Evolutionary conservation across 2,888 invertebrate species (phyloP).

Genomic region (Pheosia gnoma): DNA sequence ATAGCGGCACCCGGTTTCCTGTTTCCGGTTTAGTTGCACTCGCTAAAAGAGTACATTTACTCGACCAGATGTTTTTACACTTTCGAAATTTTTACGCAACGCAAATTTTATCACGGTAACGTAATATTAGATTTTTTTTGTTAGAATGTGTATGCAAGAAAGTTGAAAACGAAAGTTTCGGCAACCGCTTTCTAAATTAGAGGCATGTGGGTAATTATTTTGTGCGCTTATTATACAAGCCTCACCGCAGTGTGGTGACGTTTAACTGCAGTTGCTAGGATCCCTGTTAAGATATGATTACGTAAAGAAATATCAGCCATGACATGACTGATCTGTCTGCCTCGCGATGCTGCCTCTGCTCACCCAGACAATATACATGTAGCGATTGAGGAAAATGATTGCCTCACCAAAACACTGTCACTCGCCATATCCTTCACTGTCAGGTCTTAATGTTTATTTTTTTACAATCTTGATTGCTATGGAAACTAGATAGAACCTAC

Average conservation of each 20-base stretch:
- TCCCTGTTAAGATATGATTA: too few species aligned
- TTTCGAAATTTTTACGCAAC: constrained; percentile 29
- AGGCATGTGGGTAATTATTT: not conserved
- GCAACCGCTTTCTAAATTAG: constrained; percentile 5
- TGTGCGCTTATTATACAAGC: not conserved
- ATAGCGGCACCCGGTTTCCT: constrained; percentile 57
- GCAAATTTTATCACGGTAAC: constrained; percentile 27
- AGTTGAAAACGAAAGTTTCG: constrained; percentile 7
- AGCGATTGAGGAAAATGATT: too few species aligned
- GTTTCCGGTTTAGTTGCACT: constrained; percentile 49
- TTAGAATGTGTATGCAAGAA: constrained; percentile 3
- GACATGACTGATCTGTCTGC: too few species aligned
- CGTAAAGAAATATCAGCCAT: not conserved
- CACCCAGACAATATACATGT: too few species aligned
- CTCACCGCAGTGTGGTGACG: not conserved
- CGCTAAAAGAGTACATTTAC: constrained; percentile 37
- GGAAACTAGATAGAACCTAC: too few species aligned
- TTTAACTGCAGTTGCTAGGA: not conserved
- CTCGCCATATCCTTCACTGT: too few species aligned
- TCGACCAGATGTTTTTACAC: constrained; percentile 23
- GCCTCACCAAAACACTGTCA: too few species aligned
- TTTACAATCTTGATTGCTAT: too few species aligned
- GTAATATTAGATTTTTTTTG: constrained; percentile 24
- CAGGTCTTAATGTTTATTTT: too few species aligned
- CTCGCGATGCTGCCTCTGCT: too few species aligned